Evolutionary conservation across 2,113 vertebrate genomes (phyloP).

Genomic region (Muntiacus muntjak): DNA sequence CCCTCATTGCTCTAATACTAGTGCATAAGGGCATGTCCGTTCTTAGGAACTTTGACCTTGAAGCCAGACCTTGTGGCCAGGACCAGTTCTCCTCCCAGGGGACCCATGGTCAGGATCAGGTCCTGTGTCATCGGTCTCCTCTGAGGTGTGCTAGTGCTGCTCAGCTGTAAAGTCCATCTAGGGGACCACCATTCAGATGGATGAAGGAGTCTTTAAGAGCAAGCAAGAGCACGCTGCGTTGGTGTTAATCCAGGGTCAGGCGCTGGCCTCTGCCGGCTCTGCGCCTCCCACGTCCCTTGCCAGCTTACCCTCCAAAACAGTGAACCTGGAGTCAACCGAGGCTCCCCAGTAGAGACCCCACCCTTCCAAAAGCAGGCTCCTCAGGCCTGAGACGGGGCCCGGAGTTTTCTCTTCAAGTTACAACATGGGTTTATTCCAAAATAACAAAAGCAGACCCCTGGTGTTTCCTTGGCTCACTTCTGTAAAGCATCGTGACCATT

Average conservation of each 20-base stretch:
- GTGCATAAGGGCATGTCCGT: background rate
- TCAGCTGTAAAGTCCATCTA: background rate
- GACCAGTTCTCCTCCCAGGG: background rate
- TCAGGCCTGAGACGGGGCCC: background rate
- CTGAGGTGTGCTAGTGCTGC: conserved; percentile 40
- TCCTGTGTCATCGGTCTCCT: conserved; percentile 10
- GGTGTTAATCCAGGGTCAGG: accelerated
- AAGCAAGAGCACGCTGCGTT: background rate
- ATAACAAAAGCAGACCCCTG: background rate
- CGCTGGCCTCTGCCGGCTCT: background rate
- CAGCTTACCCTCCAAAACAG: conserved; percentile 41
- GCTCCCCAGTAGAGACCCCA: conserved; percentile 43
- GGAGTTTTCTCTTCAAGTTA: conserved; percentile 57
- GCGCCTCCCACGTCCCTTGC: background rate
- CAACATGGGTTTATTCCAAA: conserved; percentile 70
- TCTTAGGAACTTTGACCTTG: conserved; percentile 15
- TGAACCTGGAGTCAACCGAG: background rate
- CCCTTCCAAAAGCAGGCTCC: conserved; percentile 55
- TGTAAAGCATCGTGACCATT: background rate
- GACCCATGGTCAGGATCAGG: accelerated
- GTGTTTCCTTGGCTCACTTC: background rate
- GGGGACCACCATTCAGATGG: background rate
- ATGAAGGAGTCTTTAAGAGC: conserved; percentile 43
- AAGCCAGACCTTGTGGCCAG: background rate
- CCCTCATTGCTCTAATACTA: accelerated